Base-by-base conservation (phyloP, 2,888 invertebrate species). In the Ormyrus nitidulus region DNA sequence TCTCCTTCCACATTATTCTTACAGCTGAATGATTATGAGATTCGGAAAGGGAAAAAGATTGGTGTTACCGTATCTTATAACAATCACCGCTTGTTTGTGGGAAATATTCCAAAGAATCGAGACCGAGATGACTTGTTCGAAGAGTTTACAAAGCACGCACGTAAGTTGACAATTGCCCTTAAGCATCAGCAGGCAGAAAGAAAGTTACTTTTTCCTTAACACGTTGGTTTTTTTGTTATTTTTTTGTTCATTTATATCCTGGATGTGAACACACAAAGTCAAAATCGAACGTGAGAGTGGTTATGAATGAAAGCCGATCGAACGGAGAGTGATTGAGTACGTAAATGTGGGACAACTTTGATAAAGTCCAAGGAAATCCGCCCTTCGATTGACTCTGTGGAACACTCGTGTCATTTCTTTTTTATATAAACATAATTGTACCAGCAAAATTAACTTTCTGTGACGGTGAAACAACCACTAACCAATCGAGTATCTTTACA, bases 21-120 rank as follows among this genome's bases (percentile, higher is more conserved):
- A 94, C 97, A 97, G 98, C 96, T 98, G 95, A 98, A 98, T 96
- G 97, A 98, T 96, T 96, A 96, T 96, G 98, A 98, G 96, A 97
- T 98, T 95, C 96, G 97, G 95, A 97, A 97, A 94, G 98, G 98
- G 94, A 98, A 98, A 96, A 97, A 96, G 95, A 96, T 98, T 95
- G 98, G 98, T 95, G 98, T 98, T 93, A 98, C 98, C 94, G 96
- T 98, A 95, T 98, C 98, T 94, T 97, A 97, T 96, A 98, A 98
- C 95, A 98, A 98, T 96, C 97, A 97, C 94, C 97, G 98, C 94
- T 96, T 98, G 94, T 98, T 98, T 97, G 98, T 98, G 95, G 98
- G 98, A 93, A 98, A 98, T 97, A 98, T 98, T 95, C 98, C 98
- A 94, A 98, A 98, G 96, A 98, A 97, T 95, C 97, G 98, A 95